Base-by-base conservation (phyloP, 2,113 vertebrate species). In the Jacana jacana region DNA sequence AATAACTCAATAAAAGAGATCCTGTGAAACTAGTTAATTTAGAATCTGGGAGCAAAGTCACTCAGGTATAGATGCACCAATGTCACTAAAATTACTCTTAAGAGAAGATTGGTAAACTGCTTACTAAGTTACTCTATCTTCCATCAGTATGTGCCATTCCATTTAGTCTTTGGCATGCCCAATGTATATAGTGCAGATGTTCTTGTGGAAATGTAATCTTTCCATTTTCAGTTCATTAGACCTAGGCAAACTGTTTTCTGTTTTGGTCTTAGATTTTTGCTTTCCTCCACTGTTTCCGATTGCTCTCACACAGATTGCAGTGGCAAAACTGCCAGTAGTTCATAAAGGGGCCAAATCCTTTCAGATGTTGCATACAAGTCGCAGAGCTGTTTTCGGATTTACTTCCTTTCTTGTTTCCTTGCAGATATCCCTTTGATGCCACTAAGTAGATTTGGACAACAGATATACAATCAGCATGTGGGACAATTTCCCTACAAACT, bases 361-460 rank as follows among this genome's bases (percentile, higher is more conserved):
- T 95, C 93, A 97, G 95, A 97, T 92, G 95, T 90, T 96, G 88
- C n/a, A 19, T 97, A 97, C 85, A 95, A 91, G 93, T 84, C 91
- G 94, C 91, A 95, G 92, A 68, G 92, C 96, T 97, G 97, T 97
- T 98, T 98, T 96, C 95, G 96, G 95, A 97, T 97, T 89, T 71
- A 88, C 77, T 98, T 98, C 97, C 96, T 97, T 80, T 95, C 94
- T 93, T 91, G 87, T 93, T 97, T 97, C 92, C 97, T 97, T 83
- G 76, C 79, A 97, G 95, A 98, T 97, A 97, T 96, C 88, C 89
- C 94, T 97, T 96, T 98, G 97, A 97, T 95, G 91, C 81, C 66
- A 87, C 91, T 35, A 55, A 91, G 95, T 87, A 73, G 77, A 85
- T 95, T 52, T 87, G 71, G 88, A 97, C 83, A 89, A 87, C 24